phyloP scores from a whole-genome alignment of 2,797 vertebrate genomes.

The Cercopithecus neglectus region DNA sequence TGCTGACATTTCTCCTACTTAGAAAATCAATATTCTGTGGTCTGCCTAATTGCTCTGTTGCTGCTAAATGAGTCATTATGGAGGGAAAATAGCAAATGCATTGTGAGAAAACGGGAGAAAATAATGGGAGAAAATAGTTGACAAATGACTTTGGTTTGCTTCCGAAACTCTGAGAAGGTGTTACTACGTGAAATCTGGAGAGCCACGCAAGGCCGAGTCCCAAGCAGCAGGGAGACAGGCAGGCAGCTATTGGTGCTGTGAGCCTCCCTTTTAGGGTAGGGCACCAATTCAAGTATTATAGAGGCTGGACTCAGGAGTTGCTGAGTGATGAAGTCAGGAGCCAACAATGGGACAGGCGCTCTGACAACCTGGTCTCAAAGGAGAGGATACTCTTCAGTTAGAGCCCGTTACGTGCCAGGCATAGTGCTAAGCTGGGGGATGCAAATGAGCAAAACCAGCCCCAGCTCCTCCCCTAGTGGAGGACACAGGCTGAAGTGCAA shows the following conservation, averaged over 20 bases:
- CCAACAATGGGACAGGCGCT: not conserved
- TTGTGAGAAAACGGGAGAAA: conserved; percentile 16
- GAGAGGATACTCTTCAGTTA: not conserved
- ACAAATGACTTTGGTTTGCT: conserved; percentile 76
- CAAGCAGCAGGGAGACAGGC: not conserved
- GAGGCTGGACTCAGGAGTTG: not conserved
- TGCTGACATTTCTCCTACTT: conserved; percentile 72
- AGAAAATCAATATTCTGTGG: conserved; percentile 82
- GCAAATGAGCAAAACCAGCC: not conserved
- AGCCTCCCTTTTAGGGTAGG: not conserved
- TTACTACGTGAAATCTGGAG: conserved; percentile 65
- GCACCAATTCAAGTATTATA: fast-evolving
- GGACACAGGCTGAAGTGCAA: not conserved
- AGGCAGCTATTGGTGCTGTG: not conserved
- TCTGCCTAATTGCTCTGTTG: conserved; percentile 82
- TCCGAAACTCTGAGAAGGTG: conserved; percentile 63
- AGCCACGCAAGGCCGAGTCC: not conserved
- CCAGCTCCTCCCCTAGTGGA: not conserved
- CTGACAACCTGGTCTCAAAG: not conserved
- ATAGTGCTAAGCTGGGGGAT: no score
- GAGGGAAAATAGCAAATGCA: conserved; percentile 71
- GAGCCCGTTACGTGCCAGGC: not conserved
- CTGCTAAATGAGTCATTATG: conserved; percentile 83
- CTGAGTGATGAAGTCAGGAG: not conserved
- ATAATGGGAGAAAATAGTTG: conserved; percentile 77